phyloP scores from a whole-genome alignment of 2,888 invertebrate species.

The Lasioglossum figueresi region DNA sequence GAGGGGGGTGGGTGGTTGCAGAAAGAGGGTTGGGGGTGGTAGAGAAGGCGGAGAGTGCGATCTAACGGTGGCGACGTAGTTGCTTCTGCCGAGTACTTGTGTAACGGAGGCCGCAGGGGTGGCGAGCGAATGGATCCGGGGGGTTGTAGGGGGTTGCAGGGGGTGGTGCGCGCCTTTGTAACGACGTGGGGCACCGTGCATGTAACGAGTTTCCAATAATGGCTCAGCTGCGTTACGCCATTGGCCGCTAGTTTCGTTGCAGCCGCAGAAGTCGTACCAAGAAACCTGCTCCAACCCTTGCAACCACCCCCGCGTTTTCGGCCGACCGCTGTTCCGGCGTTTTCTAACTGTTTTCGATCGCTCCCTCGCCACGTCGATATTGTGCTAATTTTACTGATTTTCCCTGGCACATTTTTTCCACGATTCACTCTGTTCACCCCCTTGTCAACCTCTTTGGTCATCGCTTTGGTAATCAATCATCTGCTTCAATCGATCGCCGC shows the following conservation, averaged over 20 bases:
- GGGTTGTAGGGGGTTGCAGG: conserved; percentile 37
- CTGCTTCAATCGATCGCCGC: background rate
- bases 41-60: conserved; percentile 47
- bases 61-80: conserved; percentile 63
- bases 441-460: background rate
- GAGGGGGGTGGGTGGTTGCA: background rate
- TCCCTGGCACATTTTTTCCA: background rate
- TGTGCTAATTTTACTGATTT: background rate
- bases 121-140: conserved; percentile 33
- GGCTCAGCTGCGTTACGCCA: conserved; percentile 81
- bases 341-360: conserved; percentile 19
- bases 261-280: conserved; percentile 54
- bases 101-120: conserved; percentile 54
- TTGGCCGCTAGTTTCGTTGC: conserved; percentile 65
- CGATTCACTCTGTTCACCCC: background rate
- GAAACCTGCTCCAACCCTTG: conserved; percentile 12
- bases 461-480: background rate
- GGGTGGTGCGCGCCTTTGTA: conserved; percentile 73
- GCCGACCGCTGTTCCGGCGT: conserved; percentile 24
- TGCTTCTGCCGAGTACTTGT: conserved; percentile 52
- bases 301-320: conserved; percentile 11
- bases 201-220: conserved; percentile 84
- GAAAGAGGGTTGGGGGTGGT: background rate
- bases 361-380: background rate
- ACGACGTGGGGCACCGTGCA: conserved; percentile 78